Evolutionary conservation across 2,113 vertebrate species (phyloP).

Genomic region (Dolichotis patagonum): DNA sequence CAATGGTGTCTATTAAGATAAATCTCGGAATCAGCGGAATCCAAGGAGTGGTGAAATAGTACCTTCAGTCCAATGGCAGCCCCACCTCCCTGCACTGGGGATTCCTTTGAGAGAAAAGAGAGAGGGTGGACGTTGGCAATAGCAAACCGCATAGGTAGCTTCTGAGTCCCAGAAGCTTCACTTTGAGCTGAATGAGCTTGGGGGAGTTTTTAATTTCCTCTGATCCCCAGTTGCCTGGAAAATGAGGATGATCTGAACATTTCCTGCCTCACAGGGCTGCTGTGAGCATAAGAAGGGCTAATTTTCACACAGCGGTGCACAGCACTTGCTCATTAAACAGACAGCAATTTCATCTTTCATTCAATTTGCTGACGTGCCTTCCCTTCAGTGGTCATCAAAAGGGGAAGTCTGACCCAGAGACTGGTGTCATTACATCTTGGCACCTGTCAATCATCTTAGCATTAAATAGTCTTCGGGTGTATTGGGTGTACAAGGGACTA

Average conservation of each 20-base stretch:
- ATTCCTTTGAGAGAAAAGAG: background rate
- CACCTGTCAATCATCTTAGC: background rate
- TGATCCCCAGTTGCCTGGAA: background rate
- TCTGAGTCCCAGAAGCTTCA: background rate
- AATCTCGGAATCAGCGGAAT: background rate
- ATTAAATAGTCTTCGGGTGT: background rate
- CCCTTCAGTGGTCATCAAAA: background rate
- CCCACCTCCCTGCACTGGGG: background rate
- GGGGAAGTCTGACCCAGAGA: background rate
- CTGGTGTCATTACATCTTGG: background rate
- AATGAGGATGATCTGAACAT: background rate
- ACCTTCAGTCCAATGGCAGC: background rate
- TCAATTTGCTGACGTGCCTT: constrained; percentile 1
- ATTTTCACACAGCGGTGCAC: background rate
- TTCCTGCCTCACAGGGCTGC: background rate
- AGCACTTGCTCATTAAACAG: background rate
- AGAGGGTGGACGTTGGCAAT: background rate
- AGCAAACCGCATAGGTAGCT: background rate
- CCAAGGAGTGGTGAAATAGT: background rate
- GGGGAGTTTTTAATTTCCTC: constrained; percentile 22
- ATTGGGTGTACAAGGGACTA: background rate
- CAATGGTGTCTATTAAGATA: background rate
- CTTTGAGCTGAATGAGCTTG: background rate
- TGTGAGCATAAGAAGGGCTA: background rate
- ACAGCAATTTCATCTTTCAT: background rate